Evolutionary conservation across 2,797 vertebrate species (phyloP), one percentile per base, ranked within the genome.

Genomic region (Acanthopagrus latus): DNA sequence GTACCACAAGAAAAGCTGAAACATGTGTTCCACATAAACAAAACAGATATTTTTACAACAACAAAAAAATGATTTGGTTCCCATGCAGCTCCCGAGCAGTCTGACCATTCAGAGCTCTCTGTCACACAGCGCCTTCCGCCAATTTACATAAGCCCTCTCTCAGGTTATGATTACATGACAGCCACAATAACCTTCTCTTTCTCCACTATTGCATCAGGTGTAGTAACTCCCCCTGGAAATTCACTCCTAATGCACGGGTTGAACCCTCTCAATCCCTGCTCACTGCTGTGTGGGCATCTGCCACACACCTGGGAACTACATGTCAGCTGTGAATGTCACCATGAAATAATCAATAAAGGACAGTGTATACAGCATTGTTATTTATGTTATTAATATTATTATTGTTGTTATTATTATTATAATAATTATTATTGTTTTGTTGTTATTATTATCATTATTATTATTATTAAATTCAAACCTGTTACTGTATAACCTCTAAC

Each of bases 221-320:
- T 47, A 54, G 33, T 47, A 76, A 79, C 64, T 63, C 50, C 38
- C 33, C 18, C 29, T 76, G 72, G 27, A 77, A 77, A 81, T 75
- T 63, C 80, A 64, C 11, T 41, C 21, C 27, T 78, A 70, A 67
- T 47, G 33, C 48, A 20, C 18, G 74, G 46, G 52, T 74, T 27
- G 21, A 71, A 59, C 33, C 27, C 54, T 66, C 59, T 75, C 47
- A 33, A 44, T 18, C 48, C 29, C 64, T 66, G 47, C 82, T 84
- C 85, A 65, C 80, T 78, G 84, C 80, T 86, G 76, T 81, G 78
- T 74, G 63, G 80, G 76, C 81, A 89, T 88, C 71, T 88, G 83
- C 60, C 72, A 41, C 62, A 71, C 76, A 81, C 75, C 58, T 72
- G 57, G 55, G 64, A 82, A 63, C 77, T 43, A 29, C 71, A 76